These are phyloP conservation scores for Ernsta delagoae DNA, from an alignment of 2,888 invertebrate species.

Conservation along the genomic window DNA sequence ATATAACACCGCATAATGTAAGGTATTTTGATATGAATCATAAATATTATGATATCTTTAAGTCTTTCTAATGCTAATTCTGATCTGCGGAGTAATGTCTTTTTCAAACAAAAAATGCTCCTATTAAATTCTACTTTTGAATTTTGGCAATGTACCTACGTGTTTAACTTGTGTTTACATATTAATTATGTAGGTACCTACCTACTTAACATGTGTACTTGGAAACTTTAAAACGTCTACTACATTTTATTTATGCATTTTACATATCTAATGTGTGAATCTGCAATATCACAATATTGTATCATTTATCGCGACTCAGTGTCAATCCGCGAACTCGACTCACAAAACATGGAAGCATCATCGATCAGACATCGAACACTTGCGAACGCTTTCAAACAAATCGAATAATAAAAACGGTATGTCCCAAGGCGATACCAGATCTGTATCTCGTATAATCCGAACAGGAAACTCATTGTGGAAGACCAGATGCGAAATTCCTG, in stretches of 20 bases:
- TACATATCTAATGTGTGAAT: background rate
- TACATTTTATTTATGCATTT: background rate
- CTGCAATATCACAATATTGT: constrained; percentile 31
- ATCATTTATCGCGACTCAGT: constrained; percentile 20
- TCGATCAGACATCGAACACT: constrained; percentile 56
- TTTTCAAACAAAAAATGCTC: no score
- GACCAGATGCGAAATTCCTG: constrained; percentile 82
- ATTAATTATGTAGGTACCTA: no score
- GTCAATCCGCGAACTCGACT: constrained; percentile 14
- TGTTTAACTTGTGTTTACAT: no score
- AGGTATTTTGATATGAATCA: no score
- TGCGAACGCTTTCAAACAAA: constrained; percentile 52
- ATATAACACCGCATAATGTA: no score
- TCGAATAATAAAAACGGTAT: constrained; percentile 60
- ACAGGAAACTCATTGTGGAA: constrained; percentile 80
- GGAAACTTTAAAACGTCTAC: background rate
- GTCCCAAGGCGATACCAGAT: constrained; percentile 71
- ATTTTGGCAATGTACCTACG: no score
- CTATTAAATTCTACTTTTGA: no score
- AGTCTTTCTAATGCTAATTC: no score
- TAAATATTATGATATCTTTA: no score
- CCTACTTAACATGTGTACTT: no score
- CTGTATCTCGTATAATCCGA: constrained; percentile 81
- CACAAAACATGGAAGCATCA: constrained; percentile 41
- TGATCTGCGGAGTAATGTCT: no score